Conservation (phyloP, 1,140 invertebrate genomes). For the Gryllus bimaculatus region DNA sequence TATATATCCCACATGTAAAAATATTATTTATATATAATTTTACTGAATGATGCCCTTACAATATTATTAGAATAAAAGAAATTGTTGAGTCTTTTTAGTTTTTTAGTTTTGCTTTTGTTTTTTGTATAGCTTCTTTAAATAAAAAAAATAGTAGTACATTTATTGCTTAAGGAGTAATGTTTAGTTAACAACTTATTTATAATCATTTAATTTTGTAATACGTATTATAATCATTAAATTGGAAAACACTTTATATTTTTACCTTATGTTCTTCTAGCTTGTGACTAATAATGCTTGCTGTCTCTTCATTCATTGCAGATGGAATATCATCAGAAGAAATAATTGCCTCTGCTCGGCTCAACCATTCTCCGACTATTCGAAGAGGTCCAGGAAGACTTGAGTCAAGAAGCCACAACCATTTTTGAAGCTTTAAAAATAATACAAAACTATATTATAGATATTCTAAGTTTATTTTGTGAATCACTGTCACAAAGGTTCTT, state of each 20-base stretch:
- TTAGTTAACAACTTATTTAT: too few species aligned
- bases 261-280: slow-evolving; percentile 82
- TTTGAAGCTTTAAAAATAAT: slow-evolving; percentile 49
- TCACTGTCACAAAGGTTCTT: neutral
- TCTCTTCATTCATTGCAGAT: slow-evolving; percentile 71
- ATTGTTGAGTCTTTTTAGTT: too few species aligned
- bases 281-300: slow-evolving; percentile 71
- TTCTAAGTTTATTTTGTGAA: neutral
- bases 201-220: too few species aligned
- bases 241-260: slow-evolving; percentile 4
- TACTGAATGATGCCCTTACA: too few species aligned
- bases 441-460: neutral
- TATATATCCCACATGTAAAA: too few species aligned
- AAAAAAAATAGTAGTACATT: too few species aligned
- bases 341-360: slow-evolving; percentile 75
- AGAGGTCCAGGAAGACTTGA: slow-evolving; percentile 72
- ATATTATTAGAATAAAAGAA: too few species aligned
- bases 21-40: too few species aligned
- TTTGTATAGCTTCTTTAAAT: too few species aligned
- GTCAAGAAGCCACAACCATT: slow-evolving; percentile 81
- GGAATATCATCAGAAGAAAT: slow-evolving; percentile 69
- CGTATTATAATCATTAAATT: too few species aligned
- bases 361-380: slow-evolving; percentile 73
- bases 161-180: too few species aligned
- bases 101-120: too few species aligned